Percentiles rank a stretch among this genome's conserved stretches.
Conservation (phyloP, 2,797 vertebrate species). For the Heteromormyrus szaboi region DNA sequence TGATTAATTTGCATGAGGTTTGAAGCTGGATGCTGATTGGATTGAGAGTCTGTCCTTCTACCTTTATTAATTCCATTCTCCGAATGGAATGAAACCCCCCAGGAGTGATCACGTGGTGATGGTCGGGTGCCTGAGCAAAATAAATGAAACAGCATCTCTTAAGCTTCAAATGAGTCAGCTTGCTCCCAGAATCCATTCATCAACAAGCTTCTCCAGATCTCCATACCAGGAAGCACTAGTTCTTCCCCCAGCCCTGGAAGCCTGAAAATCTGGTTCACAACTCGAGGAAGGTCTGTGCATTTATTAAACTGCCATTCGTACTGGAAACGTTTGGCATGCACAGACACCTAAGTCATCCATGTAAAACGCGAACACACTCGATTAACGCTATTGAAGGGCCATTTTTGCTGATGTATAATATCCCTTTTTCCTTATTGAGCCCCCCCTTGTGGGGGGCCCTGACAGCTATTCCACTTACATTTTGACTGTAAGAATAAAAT, state of each 20-base stretch:
- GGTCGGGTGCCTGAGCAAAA: conserved; percentile 38
- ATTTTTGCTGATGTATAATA: background rate
- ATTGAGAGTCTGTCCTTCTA: conserved; percentile 40
- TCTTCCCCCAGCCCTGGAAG: conserved; percentile 6
- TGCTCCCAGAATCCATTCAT: conserved; percentile 35
- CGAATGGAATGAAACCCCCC: conserved; percentile 49
- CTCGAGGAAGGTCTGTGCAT: background rate
- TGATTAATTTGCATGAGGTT: conserved; percentile 67
- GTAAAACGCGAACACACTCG: background rate
- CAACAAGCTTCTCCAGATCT: conserved; percentile 33
- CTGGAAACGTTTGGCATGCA: conserved; percentile 10
- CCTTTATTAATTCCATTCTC: conserved; percentile 43
- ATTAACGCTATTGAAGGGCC: background rate
- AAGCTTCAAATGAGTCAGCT: conserved; percentile 33
- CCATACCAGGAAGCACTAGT: conserved; percentile 39
- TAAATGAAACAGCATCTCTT: conserved; percentile 33
- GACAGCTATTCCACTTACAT: background rate
- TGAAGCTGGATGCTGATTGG: conserved; percentile 53
- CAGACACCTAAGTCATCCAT: conserved; percentile 12
- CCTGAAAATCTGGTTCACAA: conserved; percentile 15
- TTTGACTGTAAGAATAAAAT: conserved; percentile 10
- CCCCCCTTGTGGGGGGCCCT: background rate
- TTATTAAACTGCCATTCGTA: conserved; percentile 11
- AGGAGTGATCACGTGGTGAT: conserved; percentile 32
- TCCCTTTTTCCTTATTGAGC: background rate